Percentiles rank a stretch among this genome's conserved stretches.
Conservation (phyloP, 2,888 invertebrate species). For the Brenthis ino region DNA sequence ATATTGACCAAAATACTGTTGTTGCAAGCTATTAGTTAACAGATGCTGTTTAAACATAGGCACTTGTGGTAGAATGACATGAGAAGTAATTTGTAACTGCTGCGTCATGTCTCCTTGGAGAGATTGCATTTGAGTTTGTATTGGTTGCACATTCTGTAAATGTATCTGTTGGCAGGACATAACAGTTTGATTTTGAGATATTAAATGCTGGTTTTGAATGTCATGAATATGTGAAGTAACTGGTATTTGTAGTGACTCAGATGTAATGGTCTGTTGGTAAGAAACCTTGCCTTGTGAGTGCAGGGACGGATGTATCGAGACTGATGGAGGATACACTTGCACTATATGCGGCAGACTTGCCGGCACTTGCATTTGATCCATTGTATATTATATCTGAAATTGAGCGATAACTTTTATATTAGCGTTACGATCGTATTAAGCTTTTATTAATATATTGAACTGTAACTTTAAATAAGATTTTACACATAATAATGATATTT, state of each 20-base stretch:
- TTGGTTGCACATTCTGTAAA: slow-evolving; percentile 52
- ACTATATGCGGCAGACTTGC: slow-evolving; percentile 63
- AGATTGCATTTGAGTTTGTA: slow-evolving; percentile 43
- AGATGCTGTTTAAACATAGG: slow-evolving; percentile 64
- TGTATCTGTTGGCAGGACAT: slow-evolving; percentile 69
- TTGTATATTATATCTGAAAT: slow-evolving; percentile 37
- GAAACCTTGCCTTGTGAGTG: slow-evolving; percentile 62
- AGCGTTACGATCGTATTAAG: neutral
- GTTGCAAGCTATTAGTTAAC: slow-evolving; percentile 59
- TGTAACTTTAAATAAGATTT: too few species aligned
- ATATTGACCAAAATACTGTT: slow-evolving; percentile 63
- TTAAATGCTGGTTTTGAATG: slow-evolving; percentile 53
- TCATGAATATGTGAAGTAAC: slow-evolving; percentile 53
- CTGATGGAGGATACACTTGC: slow-evolving; percentile 64
- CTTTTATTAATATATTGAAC: neutral
- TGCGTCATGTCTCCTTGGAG: slow-evolving; percentile 62
- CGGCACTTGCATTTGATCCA: slow-evolving; percentile 66
- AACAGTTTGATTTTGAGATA: slow-evolving; percentile 65
- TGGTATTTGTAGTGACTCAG: slow-evolving; percentile 61
- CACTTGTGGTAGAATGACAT: slow-evolving; percentile 64
- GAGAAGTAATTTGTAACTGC: slow-evolving; percentile 64
- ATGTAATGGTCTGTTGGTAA: slow-evolving; percentile 64
- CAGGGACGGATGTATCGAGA: slow-evolving; percentile 61
- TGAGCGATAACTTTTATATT: neutral
- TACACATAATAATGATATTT: too few species aligned